Evolutionary conservation across 2,797 vertebrate species (phyloP), one percentile per base, ranked within the genome.

Genomic region (Acridotheres tristis): DNA sequence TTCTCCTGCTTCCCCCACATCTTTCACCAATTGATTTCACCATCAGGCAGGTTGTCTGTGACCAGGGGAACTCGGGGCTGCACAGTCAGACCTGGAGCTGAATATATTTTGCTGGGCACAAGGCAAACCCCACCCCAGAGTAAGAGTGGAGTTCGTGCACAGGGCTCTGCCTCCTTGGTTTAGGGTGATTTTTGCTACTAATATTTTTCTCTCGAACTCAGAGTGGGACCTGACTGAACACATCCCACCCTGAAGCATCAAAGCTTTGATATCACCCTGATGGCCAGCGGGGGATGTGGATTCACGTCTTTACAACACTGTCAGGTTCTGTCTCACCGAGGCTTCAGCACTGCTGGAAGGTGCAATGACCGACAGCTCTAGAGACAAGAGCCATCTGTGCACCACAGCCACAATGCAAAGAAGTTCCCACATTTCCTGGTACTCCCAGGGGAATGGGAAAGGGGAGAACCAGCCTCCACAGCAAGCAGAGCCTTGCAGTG

Each of bases 31-130:
- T 32, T 59, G 47, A 76, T 68, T 45, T 61, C 47, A n/a, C 14
- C 36, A 16, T 1, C 0, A 1, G 36, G 68, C 54, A 71, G 58
- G 45, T 19, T 5, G 16, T 50, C 15, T 5, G 13, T 1, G 2
- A 69, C 23, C 48, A 7, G 19, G 12, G 15, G 22, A 51, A 18
- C 57, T 68, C 4, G 0, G 21, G 8, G n/a, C 36, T 87, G 93
- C 72, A 47, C 63, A 84, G 7, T 25, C 89, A 92, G 36, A 62
- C 32, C n/a, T 12, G 3, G 19, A 78, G 53, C 34, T 54, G 50
- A 68, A 65, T 26, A 10, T 2, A 18, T 80, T 79, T 45, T 87
- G 30, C 50, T 42, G 38, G 23, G 48, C 27, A 63, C 30, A 38
- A 62, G 29, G 23, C n/a, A 82, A 73, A 13, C 30, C 57, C 22